Percentiles rank a stretch among this genome's conserved stretches.
Evolutionary conservation across 2,888 invertebrate species (phyloP).

Genomic region (Physocephala rufipes): DNA sequence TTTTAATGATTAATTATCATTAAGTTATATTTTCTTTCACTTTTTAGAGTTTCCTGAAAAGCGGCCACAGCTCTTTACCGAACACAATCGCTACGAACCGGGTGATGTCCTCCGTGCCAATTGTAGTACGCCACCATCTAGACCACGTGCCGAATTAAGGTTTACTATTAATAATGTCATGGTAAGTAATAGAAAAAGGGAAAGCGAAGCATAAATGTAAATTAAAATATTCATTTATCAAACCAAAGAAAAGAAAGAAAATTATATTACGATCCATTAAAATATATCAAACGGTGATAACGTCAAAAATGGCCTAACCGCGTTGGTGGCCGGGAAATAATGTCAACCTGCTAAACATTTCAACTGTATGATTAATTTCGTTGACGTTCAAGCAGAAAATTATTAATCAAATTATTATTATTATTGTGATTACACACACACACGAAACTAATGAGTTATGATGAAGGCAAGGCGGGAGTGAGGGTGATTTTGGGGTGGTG

Average conservation of each 20-base stretch:
- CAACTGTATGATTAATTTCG: slow-evolving; percentile 3
- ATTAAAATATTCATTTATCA: neutral
- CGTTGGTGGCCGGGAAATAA: neutral
- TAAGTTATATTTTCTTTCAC: slow-evolving; percentile 14
- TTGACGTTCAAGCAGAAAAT: neutral
- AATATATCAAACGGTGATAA: neutral
- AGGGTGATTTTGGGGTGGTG: too few relatives aligned
- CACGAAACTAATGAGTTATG: neutral
- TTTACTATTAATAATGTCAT: slow-evolving; percentile 80
- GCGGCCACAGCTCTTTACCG: slow-evolving; percentile 76
- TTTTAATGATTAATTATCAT: too few relatives aligned
- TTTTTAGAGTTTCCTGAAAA: slow-evolving; percentile 76
- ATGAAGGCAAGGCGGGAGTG: neutral
- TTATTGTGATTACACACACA: neutral
- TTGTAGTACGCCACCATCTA: slow-evolving; percentile 79
- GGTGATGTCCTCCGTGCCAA: slow-evolving; percentile 80
- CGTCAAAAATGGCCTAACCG: neutral
- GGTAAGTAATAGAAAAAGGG: slow-evolving; percentile 69
- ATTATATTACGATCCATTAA: neutral
- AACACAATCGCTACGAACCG: slow-evolving; percentile 77
- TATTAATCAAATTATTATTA: slow-evolving; percentile 12
- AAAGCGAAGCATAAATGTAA: neutral
- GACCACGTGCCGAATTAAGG: slow-evolving; percentile 77
- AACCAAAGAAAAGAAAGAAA: neutral
- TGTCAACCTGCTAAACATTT: neutral